Evolutionary conservation across 2,113 vertebrate genomes (phyloP), one percentile per base, ranked within the genome.

Genomic region (Smithornis capensis): DNA sequence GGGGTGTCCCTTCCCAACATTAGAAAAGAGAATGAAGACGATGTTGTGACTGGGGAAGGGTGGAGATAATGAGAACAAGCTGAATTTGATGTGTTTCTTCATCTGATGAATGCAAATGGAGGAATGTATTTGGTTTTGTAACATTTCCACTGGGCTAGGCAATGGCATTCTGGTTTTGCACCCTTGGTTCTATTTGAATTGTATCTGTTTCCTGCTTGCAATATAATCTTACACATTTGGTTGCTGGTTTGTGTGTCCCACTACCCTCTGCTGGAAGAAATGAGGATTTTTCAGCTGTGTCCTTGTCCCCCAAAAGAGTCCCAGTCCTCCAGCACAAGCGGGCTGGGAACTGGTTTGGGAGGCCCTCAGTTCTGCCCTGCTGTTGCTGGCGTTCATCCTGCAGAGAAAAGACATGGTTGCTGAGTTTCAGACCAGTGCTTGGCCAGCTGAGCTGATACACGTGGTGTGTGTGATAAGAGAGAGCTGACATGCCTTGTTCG

Each of bases 231-330:
- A 29, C 7, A 15, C 1, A 0, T 67, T 89, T 73, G 22, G 42
- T 74, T 74, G 22, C 23, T 8, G 83, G 68, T 69, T 67, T 44
- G 52, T 64, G 80, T 84, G 38, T 37, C 91, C 74, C 91, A 56
- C 76, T 83, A 86, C 94, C 95, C 91, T 94, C 89, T 92, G 86
- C 92, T 93, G 94, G 95, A 93, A 92, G 86, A 74, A 89, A 87
- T 0, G 15, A 83, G 69, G 83, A 81, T 89, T 91, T 90, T 70
- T 81, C 60, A 28, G 29, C 29, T 70, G 14, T 52, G 24, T 67
- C 50, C 56, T 83, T 11, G 16, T 55, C 38, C 49, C 89, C 56
- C 12, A 1, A 13, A 83, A 10, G 29, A 81, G 45, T 71, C 33
- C 14, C 71, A 29, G 17, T 62, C 31, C 35, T 81, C 12, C 47